Evolutionary conservation across 2,797 vertebrate genomes (phyloP).

Genomic region (Emydoidea blandingii): DNA sequence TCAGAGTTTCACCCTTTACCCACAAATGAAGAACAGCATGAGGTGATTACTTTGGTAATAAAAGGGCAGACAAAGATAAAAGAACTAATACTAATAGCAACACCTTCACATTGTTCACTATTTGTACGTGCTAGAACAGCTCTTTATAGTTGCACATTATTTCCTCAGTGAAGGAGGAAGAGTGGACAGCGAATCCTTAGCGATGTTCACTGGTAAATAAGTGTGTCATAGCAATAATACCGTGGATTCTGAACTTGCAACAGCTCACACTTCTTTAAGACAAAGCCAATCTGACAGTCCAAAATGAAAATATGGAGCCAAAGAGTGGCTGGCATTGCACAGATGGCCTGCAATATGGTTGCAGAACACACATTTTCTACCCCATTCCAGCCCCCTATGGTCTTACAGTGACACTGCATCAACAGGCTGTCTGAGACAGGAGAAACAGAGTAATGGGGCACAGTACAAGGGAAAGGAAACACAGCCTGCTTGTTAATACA

Average conservation of each 20-base stretch:
- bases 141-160: background rate
- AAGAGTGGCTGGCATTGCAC: background rate
- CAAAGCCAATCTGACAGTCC: background rate
- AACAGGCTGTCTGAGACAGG: background rate
- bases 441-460: background rate
- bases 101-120: too few relatives aligned
- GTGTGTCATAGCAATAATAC: background rate
- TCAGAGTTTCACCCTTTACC: too few relatives aligned
- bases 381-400: background rate
- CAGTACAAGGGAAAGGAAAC: background rate
- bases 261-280: background rate
- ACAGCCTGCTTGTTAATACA: background rate
- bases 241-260: background rate
- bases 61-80: background rate
- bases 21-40: background rate
- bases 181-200: fast-evolving
- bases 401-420: background rate
- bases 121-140: background rate
- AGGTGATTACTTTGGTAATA: background rate
- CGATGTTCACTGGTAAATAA: background rate
- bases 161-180: background rate
- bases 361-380: background rate
- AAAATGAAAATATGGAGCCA: background rate
- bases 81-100: too few relatives aligned
- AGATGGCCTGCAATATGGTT: background rate